Conservation (phyloP, 2,797 vertebrate genomes). For the Cuculus canorus region DNA sequence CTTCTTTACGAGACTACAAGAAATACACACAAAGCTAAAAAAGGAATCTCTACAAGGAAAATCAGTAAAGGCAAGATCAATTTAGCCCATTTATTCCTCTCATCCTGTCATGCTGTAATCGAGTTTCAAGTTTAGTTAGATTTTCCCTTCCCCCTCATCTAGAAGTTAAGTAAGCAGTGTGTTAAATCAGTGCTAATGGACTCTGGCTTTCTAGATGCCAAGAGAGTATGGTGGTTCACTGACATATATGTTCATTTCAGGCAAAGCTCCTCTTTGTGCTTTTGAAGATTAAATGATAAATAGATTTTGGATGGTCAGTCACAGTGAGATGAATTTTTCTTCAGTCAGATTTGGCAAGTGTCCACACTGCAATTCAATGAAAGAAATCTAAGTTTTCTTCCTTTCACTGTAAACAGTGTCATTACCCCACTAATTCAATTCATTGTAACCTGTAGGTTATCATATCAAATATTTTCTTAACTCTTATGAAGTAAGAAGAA, state of each 20-base stretch:
- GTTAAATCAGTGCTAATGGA: not conserved
- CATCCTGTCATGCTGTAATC: not conserved
- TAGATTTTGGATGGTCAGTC: not conserved
- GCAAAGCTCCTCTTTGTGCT: not conserved
- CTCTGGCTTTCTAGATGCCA: not conserved
- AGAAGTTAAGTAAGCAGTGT: not conserved
- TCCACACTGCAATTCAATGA: not conserved
- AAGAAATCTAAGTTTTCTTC: not conserved
- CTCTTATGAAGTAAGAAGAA: not conserved
- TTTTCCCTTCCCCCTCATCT: not conserved
- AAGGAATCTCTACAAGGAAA: not conserved
- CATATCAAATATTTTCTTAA: not conserved
- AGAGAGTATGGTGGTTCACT: not conserved
- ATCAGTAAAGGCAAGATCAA: not conserved
- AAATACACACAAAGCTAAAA: not conserved
- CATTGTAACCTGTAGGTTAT: not conserved
- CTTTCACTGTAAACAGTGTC: not conserved
- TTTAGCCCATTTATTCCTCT: conserved; percentile 7
- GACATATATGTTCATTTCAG: not conserved
- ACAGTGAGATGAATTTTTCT: not conserved
- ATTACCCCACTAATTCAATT: not conserved
- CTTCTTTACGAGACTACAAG: not conserved
- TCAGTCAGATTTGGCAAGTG: not conserved
- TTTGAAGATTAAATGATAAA: not conserved
- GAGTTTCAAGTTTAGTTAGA: not conserved